These are phyloP conservation scores for Nomada flava DNA, from an alignment of 2,888 invertebrate species.

Conservation along the genomic window DNA sequence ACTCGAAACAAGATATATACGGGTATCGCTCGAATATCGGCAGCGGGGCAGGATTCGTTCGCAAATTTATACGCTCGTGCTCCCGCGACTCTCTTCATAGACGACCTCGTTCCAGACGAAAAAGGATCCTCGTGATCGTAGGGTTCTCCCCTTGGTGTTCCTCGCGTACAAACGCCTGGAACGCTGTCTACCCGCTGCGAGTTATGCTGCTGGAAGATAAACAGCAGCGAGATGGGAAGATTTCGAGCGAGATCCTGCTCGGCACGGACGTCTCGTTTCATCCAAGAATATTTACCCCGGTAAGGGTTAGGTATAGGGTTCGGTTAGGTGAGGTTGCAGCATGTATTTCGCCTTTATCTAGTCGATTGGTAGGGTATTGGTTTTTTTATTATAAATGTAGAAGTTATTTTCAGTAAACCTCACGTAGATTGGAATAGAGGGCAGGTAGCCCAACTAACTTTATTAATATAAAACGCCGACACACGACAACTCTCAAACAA, in stretches of 20 bases:
- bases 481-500: no score
- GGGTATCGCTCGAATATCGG: conserved; percentile 15
- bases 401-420: no score
- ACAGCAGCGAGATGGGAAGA: conserved; percentile 7
- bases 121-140: conserved; percentile 18
- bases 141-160: not conserved
- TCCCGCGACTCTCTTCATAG: conserved; percentile 23
- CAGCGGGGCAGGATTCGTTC: conserved; percentile 11
- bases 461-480: no score
- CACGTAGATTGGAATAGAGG: no score
- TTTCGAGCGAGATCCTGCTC: not conserved
- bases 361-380: not conserved
- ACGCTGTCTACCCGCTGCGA: not conserved
- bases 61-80: conserved; percentile 30
- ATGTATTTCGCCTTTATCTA: not conserved
- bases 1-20: not conserved
- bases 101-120: conserved; percentile 9
- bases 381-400: no score
- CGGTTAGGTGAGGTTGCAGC: not conserved
- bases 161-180: not conserved
- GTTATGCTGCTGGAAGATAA: conserved; percentile 2
- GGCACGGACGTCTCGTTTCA: not conserved
- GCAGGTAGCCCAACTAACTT: no score
- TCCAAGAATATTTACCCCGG: not conserved
- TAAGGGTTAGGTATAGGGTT: not conserved